Percentiles rank a stretch among this genome's conserved stretches.
Evolutionary conservation across 1,140 invertebrate genomes (phyloP).

Genomic region (Triops longicaudatus): DNA sequence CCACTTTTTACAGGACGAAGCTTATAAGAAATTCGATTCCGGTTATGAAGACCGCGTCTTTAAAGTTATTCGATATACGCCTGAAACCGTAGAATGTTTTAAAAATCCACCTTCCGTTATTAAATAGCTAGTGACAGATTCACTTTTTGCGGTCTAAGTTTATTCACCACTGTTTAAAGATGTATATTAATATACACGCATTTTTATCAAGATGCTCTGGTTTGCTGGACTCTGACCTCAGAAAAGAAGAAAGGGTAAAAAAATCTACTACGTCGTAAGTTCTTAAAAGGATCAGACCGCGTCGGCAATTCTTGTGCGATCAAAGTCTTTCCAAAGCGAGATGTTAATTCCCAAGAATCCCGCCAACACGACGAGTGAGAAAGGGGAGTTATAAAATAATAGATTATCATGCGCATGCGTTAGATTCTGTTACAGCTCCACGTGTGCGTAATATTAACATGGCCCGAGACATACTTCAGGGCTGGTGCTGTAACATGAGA

Average conservation of each 20-base stretch:
- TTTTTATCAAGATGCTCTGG: conserved; percentile 8
- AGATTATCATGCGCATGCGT: background rate
- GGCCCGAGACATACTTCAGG: too few species aligned
- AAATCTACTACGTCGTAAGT: background rate
- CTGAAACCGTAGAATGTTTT: background rate
- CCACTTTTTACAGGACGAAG: background rate
- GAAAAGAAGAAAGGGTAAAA: background rate
- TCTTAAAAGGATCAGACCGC: background rate
- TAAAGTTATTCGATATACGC: background rate
- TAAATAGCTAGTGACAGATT: background rate
- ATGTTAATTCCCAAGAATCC: background rate
- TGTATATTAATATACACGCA: background rate
- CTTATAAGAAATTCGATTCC: background rate
- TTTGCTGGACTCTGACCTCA: background rate
- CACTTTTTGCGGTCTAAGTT: background rate
- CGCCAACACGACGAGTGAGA: background rate
- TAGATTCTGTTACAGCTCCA: too few species aligned
- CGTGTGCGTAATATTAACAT: too few species aligned
- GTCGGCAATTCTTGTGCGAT: background rate
- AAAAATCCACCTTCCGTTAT: background rate
- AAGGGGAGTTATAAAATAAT: background rate
- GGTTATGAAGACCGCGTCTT: background rate
- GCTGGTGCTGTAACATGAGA: too few species aligned
- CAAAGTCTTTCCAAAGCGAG: background rate
- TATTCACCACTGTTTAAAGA: background rate